Evolutionary conservation across 2,113 vertebrate species (phyloP).

Genomic region (Anhinga rufa): DNA sequence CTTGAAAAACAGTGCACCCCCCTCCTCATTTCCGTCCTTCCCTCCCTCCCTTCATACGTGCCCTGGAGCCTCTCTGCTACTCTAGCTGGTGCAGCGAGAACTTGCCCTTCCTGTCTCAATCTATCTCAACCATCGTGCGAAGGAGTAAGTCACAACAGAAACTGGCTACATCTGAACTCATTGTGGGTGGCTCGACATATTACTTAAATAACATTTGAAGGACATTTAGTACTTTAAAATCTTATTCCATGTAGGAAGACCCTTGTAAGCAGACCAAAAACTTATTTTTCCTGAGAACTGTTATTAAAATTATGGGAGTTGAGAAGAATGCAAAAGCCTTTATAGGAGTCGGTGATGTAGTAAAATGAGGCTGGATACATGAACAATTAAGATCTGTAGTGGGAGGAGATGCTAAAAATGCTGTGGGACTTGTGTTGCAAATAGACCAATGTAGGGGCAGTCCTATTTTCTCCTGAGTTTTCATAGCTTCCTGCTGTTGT

Average conservation of each 20-base stretch:
- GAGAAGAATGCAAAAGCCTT: background rate
- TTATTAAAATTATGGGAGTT: background rate
- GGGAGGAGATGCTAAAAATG: background rate
- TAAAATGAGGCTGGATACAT: background rate
- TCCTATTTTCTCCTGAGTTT: background rate
- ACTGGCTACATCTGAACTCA: background rate
- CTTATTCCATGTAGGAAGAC: background rate
- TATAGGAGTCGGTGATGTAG: background rate
- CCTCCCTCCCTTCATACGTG: fast-evolving
- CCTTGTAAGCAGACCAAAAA: background rate
- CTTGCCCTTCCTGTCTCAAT: background rate
- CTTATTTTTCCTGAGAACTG: background rate
- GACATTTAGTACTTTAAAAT: background rate
- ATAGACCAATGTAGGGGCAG: background rate
- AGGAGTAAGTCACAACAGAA: background rate
- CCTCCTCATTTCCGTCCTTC: background rate
- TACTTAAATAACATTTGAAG: background rate
- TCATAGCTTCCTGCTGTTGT: background rate
- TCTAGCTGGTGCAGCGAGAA: background rate
- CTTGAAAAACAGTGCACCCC: background rate
- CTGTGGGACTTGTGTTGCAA: background rate
- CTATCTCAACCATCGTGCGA: background rate
- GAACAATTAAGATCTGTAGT: background rate
- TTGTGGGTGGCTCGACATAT: background rate
- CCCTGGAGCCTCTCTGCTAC: background rate